These are phyloP conservation scores for Noctua pronuba DNA, from an alignment of 2,888 invertebrate species.

Conservation along the genomic window DNA sequence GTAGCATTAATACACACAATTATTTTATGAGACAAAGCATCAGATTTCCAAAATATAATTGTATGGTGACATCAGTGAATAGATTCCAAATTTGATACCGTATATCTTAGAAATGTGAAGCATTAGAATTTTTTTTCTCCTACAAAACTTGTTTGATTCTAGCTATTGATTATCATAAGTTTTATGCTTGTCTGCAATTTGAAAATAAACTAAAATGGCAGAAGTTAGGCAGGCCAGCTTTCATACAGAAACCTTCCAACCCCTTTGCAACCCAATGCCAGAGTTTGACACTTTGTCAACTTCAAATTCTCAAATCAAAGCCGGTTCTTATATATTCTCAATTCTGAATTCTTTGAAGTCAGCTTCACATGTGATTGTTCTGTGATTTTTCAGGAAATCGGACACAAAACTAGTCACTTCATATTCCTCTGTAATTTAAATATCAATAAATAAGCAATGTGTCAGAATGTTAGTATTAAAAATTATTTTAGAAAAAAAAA, in stretches of 20 bases:
- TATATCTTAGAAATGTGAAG: background rate
- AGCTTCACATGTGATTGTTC: slow-evolving; percentile 87
- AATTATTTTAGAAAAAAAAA: background rate
- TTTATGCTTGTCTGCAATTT: background rate
- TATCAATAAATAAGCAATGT: background rate
- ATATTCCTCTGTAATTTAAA: slow-evolving; percentile 87
- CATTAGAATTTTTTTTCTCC: background rate
- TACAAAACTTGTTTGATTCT: background rate
- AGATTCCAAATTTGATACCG: background rate
- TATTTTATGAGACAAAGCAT: background rate
- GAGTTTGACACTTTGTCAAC: background rate
- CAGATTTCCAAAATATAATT: background rate
- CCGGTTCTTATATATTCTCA: slow-evolving; percentile 76
- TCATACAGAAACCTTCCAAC: background rate
- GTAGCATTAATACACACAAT: background rate
- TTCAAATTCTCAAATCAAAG: background rate
- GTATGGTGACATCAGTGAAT: background rate
- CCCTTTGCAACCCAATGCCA: background rate
- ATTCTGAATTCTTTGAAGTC: slow-evolving; percentile 86
- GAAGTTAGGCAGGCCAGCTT: background rate
- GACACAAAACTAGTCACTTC: slow-evolving; percentile 88
- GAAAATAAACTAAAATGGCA: background rate
- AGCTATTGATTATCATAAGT: background rate
- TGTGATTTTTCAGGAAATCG: slow-evolving; percentile 88
- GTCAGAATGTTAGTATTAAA: background rate